These are phyloP conservation scores for Eupristina koningsbergeri DNA, from an alignment of 1,140 invertebrate species.

Conservation along the genomic window DNA sequence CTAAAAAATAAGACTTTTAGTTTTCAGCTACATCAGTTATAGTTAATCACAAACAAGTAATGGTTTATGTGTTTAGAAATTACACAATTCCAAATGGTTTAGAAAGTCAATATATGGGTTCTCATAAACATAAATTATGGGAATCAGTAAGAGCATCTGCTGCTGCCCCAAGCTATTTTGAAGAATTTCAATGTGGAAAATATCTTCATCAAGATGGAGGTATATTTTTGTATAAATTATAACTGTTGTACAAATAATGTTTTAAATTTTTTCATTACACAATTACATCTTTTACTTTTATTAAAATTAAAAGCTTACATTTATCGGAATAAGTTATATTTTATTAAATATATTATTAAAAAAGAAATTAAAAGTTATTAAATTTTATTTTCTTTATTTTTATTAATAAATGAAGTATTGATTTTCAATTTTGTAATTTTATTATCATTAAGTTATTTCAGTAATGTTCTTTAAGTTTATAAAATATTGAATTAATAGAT, in stretches of 20 bases:
- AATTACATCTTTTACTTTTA: no score
- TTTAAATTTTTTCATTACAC: not conserved
- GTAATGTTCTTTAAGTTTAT: not conserved
- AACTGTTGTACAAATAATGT: not conserved
- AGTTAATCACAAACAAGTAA: slow-evolving; percentile 84
- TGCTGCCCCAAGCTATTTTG: slow-evolving; percentile 94
- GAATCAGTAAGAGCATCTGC: slow-evolving; percentile 92
- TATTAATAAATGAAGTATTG: not conserved
- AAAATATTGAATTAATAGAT: not conserved
- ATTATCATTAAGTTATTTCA: not conserved
- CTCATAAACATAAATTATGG: slow-evolving; percentile 84
- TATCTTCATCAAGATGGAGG: slow-evolving; percentile 84
- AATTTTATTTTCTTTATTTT: no score
- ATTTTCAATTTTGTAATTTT: not conserved
- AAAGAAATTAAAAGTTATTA: no score
- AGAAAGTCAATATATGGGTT: slow-evolving; percentile 86
- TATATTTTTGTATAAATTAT: slow-evolving; percentile 41
- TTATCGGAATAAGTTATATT: no score
- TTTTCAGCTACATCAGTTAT: slow-evolving; percentile 86
- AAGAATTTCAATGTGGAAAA: slow-evolving; percentile 85
- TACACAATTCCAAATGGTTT: slow-evolving; percentile 85
- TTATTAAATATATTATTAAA: no score
- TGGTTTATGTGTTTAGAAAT: slow-evolving; percentile 92
- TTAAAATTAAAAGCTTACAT: no score
- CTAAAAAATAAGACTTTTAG: slow-evolving; percentile 65